phyloP scores from a whole-genome alignment of 2,888 invertebrate species.

The Papilio demoleus region DNA sequence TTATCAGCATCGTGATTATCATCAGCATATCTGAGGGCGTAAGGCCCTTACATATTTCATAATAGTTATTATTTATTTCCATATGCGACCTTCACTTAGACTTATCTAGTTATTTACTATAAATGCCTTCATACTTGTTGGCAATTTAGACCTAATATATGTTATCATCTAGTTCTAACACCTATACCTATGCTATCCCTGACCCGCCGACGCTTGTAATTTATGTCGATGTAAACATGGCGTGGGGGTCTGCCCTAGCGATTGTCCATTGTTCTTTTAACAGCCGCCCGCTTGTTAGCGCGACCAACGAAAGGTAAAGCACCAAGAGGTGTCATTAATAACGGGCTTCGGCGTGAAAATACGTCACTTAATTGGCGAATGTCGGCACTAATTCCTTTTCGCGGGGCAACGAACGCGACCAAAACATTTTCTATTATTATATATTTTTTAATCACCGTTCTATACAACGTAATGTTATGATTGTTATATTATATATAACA shows the following conservation, averaged over 20 bases:
- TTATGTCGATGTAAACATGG: slow-evolving; percentile 48
- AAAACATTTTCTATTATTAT: slow-evolving; percentile 36
- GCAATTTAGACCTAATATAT: background rate
- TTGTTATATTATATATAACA: too few species aligned
- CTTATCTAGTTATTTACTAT: background rate
- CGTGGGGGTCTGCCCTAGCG: slow-evolving; percentile 57
- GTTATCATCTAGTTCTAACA: background rate
- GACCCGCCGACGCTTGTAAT: slow-evolving; percentile 40
- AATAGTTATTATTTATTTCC: too few species aligned
- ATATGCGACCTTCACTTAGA: too few species aligned
- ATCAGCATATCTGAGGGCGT: too few species aligned
- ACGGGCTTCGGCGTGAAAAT: slow-evolving; percentile 68
- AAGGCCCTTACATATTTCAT: too few species aligned
- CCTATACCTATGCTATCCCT: background rate
- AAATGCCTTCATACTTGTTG: background rate
- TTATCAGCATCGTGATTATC: too few species aligned
- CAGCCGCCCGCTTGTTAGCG: slow-evolving; percentile 76
- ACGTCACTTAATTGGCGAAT: slow-evolving; percentile 60
- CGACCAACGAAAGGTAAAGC: slow-evolving; percentile 53
- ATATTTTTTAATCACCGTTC: slow-evolving; percentile 26
- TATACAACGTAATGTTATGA: background rate
- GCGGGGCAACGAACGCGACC: slow-evolving; percentile 42
- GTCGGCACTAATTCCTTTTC: slow-evolving; percentile 47
- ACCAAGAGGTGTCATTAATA: slow-evolving; percentile 68
- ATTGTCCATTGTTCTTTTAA: slow-evolving; percentile 82